Conservation (phyloP, 2,797 vertebrate genomes). For the Odontamblyopus lacepedii region DNA sequence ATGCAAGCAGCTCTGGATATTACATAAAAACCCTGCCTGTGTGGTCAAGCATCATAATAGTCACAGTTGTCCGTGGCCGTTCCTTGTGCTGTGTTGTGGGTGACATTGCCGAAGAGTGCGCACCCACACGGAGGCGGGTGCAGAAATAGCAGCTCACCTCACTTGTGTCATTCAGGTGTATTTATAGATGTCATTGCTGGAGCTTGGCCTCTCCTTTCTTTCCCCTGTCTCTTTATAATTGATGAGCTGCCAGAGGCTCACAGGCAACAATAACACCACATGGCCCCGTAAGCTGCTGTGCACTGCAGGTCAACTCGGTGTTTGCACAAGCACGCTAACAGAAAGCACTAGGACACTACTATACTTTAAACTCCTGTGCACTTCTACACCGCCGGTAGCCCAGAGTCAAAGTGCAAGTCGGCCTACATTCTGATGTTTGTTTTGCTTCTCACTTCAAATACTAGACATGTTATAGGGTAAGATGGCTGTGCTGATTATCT, state of each 20-base stretch:
- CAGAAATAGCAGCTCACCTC: constrained; percentile 62
- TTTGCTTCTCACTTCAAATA: constrained; percentile 21
- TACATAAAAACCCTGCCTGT: background rate
- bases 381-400: constrained; percentile 40
- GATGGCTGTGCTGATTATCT: background rate
- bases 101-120: constrained; percentile 47
- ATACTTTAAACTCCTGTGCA: constrained; percentile 25
- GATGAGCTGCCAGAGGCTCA: constrained; percentile 67
- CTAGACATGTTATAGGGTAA: background rate
- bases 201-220: constrained; percentile 54
- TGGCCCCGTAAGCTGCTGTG: constrained; percentile 50
- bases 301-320: constrained; percentile 46
- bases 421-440: background rate
- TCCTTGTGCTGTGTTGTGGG: constrained; percentile 25
- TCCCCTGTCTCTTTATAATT: constrained; percentile 70
- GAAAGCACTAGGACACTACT: constrained; percentile 11
- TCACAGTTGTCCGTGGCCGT: background rate
- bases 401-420: constrained; percentile 35
- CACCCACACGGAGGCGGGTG: constrained; percentile 15
- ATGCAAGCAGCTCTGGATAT: background rate
- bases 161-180: constrained; percentile 64
- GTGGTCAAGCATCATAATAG: background rate
- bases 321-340: constrained; percentile 21
- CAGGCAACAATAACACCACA: constrained; percentile 42
- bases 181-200: constrained; percentile 70